Conservation (phyloP, 1,140 invertebrate species). For the Onthophagus taurus region DNA sequence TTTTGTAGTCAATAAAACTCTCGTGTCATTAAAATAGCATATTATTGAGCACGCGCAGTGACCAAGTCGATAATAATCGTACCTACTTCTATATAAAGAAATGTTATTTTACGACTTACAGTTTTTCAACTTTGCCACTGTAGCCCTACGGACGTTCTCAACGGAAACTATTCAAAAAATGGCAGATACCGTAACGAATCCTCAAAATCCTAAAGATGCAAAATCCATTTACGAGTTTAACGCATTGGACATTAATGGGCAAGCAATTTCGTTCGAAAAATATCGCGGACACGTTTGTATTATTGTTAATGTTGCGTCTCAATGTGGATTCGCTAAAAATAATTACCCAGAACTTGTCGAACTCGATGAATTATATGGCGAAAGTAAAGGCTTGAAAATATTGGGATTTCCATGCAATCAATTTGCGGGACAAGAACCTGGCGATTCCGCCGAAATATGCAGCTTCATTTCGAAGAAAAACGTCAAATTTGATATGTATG, state of each 20-base stretch:
- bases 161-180: constrained; percentile 9
- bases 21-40: too few relatives aligned
- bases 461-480: constrained; percentile 59
- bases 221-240: constrained; percentile 65
- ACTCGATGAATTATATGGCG: constrained; percentile 61
- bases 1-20: too few relatives aligned
- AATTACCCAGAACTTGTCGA: constrained; percentile 72
- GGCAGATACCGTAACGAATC: constrained; percentile 18
- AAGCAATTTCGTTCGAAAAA: constrained; percentile 59
- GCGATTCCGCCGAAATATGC: constrained; percentile 59
- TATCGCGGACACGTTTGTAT: constrained; percentile 62
- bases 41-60: too few relatives aligned
- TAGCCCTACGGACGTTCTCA: constrained; percentile 14
- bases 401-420: constrained; percentile 91
- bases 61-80: too few relatives aligned
- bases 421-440: constrained; percentile 77
- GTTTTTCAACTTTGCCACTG: constrained; percentile 17
- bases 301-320: constrained; percentile 80
- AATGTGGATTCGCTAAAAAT: constrained; percentile 70
- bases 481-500: constrained; percentile 70
- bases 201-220: constrained; percentile 48
- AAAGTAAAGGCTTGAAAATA: constrained; percentile 58
- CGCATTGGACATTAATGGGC: constrained; percentile 62
- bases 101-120: constrained; percentile 14
- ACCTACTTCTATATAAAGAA: too few relatives aligned